Base-by-base conservation (phyloP, 2,888 invertebrate genomes). In the Eutolmus rufibarbis region DNA sequence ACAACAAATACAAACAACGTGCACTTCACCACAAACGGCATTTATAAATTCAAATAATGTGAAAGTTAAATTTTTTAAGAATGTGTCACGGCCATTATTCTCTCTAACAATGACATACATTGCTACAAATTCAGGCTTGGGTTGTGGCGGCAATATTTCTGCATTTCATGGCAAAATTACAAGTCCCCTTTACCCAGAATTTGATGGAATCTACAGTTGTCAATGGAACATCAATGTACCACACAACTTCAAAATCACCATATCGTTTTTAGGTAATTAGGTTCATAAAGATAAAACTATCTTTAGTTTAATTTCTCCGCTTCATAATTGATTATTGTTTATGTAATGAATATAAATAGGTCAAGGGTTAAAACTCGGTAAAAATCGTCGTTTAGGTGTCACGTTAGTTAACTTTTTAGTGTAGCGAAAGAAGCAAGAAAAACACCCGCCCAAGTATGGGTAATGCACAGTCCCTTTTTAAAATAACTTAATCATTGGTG, bases 171-270 rank as follows among this genome's bases (percentile, higher is more conserved):
- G 97, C 23, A 91, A 92, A 74, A 94, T 97, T 87, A 94, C 94
- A 2, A 96, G 96, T 90, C 96, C 96, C 0, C 91, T 95, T 87
- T 96, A 95, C 93, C 96, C 96, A 2, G 91, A 93, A 23, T 93
- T 93, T 89, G 94, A 95, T 89, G 94, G 95, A 76, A 93, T 94
- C 81, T 92, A 93, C 88, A 92, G 93, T 51, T 97, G 97, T 90
- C 91, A 91, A 2, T 96, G 96, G 96, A 93, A 94, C 78, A 91
- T 96, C 5, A 93, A 92, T 34, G 95, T 95, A n/a, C 95, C 96
- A 0, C 90, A 34, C 2, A 34, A 34, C 4, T 34, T 34, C 34
- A 34, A 3, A 34, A 4, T 34, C 34, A 34, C 2, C 5, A 34
- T 34, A 34, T 34, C 34, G 34, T 34, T 34, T 34, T 3, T 34